Base-by-base conservation (phyloP, 2,888 invertebrate genomes). In the Cyaniris semiargus region DNA sequence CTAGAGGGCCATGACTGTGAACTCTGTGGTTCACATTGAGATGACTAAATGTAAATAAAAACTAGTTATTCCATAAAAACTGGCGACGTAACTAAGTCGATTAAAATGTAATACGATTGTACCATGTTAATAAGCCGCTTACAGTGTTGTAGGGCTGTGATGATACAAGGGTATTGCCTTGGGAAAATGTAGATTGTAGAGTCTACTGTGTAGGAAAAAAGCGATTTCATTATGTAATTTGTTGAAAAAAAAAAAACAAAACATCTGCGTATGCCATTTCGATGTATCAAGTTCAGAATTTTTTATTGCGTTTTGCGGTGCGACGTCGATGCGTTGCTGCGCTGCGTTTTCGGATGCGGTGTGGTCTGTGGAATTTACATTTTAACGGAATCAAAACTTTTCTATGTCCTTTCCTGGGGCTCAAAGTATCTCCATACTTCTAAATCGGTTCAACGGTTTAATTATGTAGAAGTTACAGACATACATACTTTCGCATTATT, bases 31-130 rank as follows among this genome's bases (percentile, higher is more conserved):
- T 58, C 1, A 66, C 60, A 66, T 66, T 23, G 60, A 66, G 60
- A 23, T 15, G 1, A 23, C 27, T 15, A 27, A 66, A 66, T 27
- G 60, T 66, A 23, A 13, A 66, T 66, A 27, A 66, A 31, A 66
- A 66, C 27, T 27, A 66, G 66, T 66, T 18, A 27, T 66, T 66
- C 66, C 13, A 66, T 66, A 66, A 66, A 66, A 66, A 66, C 66
- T 66, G 66, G 66, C 27, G 27, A 27, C 66, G 60, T 23, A 66
- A 31, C 66, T 66, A 27, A 66, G 31, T 27, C 23, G 60, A 60
- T 60, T 23, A 60, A 23, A 60, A 13, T 23, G 23, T 60, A 60
- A 60, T 23, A 21, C 10, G 60, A 60, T 60, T 60, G 13, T 60
- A 60, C 60, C 4, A 23, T 23, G 60, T 60, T 23, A 60, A 60